Evolutionary conservation across 2,797 vertebrate genomes (phyloP), one percentile per base, ranked within the genome.

Genomic region (Leptatherina wallacei): DNA sequence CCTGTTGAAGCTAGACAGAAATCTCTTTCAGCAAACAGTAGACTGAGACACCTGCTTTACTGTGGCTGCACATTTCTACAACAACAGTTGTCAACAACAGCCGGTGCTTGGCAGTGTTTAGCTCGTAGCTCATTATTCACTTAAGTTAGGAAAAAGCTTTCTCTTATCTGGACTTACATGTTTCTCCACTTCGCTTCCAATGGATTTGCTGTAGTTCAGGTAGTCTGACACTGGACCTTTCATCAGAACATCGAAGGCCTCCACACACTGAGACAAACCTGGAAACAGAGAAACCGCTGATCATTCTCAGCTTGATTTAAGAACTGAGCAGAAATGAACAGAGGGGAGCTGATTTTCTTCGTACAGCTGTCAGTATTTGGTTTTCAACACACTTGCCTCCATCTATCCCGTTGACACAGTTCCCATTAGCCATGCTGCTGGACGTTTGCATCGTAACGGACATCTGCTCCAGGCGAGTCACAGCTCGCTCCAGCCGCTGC

Each of bases 141-240:
- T 42, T 42, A 14, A 42, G 38, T 42, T 16, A 35, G 22, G 16
- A 9, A 49, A 68, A 63, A 0, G 5, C 29, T 49, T 49, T 12
- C 18, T 29, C 38, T 24, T 30, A 58, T 55, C 20, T 38, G 13
- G 29, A 67, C 97, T 96, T 91, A 99, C 98, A n/a, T 99, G 98
- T 80, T 94, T 95, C 86, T 96, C 96, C 86, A 99, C 97, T 0
- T 97, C 97, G 1, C 94, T 95, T 74, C 97, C 98, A 58, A 99
- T 95, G 77, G 92, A 90, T 76, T 83, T 93, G 88, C 98, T 99
- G 88, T 93, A 87, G 86, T 92, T 95, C 78, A 99, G 80, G 92
- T 98, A 99, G 64, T 97, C 95, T 1, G 94, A 94, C 83, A 98
- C 94, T 1, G 95, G 92, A 58, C 95, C 94, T 56, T 85, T 95